Evolutionary conservation across 1,140 invertebrate species (phyloP).

Genomic region (Lepidurus packardi): DNA sequence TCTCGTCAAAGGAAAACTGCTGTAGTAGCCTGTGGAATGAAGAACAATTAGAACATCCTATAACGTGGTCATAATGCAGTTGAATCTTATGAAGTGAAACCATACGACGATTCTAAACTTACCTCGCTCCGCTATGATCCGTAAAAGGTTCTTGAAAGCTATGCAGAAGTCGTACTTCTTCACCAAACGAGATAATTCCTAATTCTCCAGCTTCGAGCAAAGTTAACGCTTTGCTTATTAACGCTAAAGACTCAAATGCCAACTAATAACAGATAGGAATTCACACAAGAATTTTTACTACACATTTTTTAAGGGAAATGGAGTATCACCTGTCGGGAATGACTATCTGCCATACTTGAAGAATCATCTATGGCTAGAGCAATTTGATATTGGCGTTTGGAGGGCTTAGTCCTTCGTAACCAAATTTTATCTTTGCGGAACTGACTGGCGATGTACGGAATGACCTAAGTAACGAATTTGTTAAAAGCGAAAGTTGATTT

Average conservation of each 20-base stretch:
- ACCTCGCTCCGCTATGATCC: slow-evolving; percentile 68
- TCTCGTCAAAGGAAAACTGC: slow-evolving; percentile 71
- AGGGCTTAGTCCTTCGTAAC: slow-evolving; percentile 90
- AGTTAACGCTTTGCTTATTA: slow-evolving; percentile 85
- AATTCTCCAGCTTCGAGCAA: slow-evolving; percentile 90
- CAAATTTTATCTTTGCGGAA: slow-evolving; percentile 99
- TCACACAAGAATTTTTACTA: no score
- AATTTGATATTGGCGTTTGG: slow-evolving; percentile 94
- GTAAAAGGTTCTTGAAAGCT: slow-evolving; percentile 78
- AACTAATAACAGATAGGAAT: slow-evolving; percentile 47
- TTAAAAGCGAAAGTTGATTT: slow-evolving; percentile 28
- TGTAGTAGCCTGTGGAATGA: slow-evolving; percentile 54
- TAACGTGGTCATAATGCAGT: background rate
- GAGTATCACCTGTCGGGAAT: slow-evolving; percentile 63
- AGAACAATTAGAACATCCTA: background rate
- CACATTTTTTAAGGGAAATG: background rate
- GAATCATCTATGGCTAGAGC: slow-evolving; percentile 96
- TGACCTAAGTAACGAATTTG: slow-evolving; percentile 52
- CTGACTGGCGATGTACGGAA: slow-evolving; percentile 97
- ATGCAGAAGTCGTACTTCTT: slow-evolving; percentile 73
- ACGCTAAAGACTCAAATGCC: slow-evolving; percentile 87
- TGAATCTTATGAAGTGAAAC: slow-evolving; percentile 32
- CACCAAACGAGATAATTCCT: slow-evolving; percentile 87
- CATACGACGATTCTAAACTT: slow-evolving; percentile 34
- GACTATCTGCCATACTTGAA: slow-evolving; percentile 82